Evolutionary conservation across 2,797 vertebrate genomes (phyloP).

Genomic region (Galago senegalensis): DNA sequence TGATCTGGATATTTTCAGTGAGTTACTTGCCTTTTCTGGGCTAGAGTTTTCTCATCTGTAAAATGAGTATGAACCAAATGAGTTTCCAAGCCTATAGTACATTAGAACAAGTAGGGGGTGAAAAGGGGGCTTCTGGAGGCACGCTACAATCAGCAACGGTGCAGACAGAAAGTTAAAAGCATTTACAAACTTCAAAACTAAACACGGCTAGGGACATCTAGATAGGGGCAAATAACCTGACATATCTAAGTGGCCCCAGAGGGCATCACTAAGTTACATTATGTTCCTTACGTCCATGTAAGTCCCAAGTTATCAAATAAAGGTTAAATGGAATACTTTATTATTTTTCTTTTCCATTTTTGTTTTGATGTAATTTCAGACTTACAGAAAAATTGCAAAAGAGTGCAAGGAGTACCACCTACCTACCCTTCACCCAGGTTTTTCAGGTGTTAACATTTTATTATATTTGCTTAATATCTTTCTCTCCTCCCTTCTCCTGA

Average conservation of each 20-base stretch:
- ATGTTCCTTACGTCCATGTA: neutral
- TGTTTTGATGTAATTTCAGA: constrained; percentile 23
- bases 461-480: neutral
- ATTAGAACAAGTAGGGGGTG: neutral
- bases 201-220: neutral
- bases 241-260: neutral
- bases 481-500: neutral
- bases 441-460: neutral
- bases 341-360: constrained; percentile 4
- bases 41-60: constrained; percentile 24
- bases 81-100: neutral
- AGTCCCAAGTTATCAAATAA: neutral
- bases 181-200: neutral
- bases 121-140: neutral
- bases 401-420: neutral
- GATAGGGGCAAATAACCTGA: neutral
- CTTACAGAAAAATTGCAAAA: neutral
- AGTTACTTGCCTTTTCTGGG: neutral
- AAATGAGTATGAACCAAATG: neutral
- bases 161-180: neutral
- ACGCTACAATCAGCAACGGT: neutral
- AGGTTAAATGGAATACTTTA: neutral
- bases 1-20: neutral
- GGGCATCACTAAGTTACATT: neutral
- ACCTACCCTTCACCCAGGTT: neutral